Evolutionary conservation across 1,140 invertebrate species (phyloP), one percentile per base, ranked within the genome.

Genomic region (Neodiprion lecontei): DNA sequence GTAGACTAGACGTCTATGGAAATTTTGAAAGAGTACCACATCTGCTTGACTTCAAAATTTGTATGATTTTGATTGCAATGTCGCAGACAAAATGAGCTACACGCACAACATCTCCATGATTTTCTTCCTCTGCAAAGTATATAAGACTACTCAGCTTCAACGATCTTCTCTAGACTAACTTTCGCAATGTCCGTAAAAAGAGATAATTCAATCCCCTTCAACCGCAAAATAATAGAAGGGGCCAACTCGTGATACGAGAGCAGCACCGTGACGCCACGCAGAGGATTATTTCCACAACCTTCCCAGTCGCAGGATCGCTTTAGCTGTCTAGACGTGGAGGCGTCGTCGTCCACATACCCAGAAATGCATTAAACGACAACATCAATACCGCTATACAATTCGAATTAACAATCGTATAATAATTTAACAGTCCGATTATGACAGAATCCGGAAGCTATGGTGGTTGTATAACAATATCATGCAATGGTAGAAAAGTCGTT

Each of bases 301-400:
- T 40, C 17, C 65, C 17, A 74, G 28, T 61, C 61, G 23, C 61
- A 17, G 72, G 40, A n/a, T 66, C 65, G 40, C 9, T 69, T 12
- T 47, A 76, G 70, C 72, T 72, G 81, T 82, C 81, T 80, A 82
- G 81, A 82, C 81, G 79, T 75, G 81, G 79, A 78, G 79, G 81
- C 79, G 81, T 81, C 79, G 74, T 72, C 65, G 79, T 73, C 67
- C 40, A 69, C 67, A 69, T 69, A 69, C 21, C 21, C 67, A 77
- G 78, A 81, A 81, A 79, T 77, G 80, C 77, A 80, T 80, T 80
- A 76, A 81, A 73, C 79, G 75, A 75, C 14, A 72, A 73, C 71
- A 66, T 28, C 61, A 23, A 8, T 11, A 21, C 40, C 12, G 67
- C 67, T 47, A 49, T 76, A 67, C 72, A 68, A 72, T 76, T 73